Conservation (phyloP, 2,113 vertebrate genomes). For the Coregonus clupeaformis region DNA sequence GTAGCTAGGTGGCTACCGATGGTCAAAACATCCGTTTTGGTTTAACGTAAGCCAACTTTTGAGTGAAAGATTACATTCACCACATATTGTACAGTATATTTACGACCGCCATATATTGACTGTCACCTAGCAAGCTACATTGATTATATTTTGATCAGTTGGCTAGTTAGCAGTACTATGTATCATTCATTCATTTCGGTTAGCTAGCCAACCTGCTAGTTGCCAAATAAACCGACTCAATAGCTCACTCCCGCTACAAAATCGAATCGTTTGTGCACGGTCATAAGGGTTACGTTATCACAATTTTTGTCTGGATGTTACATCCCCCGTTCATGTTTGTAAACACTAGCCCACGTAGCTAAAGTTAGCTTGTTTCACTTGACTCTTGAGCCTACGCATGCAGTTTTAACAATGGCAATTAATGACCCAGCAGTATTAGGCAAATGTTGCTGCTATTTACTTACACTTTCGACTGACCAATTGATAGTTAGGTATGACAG, state of each 20-base stretch:
- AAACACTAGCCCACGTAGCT: constrained; percentile 38
- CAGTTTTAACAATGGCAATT: constrained; percentile 35
- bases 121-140: too few species aligned
- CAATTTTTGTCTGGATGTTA: neutral
- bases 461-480: too few species aligned
- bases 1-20: too few species aligned
- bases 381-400: constrained; percentile 9
- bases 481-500: too few species aligned
- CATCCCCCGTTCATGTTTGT: constrained; percentile 23
- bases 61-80: too few species aligned
- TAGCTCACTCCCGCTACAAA: neutral
- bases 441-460: neutral
- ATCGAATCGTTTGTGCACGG: neutral
- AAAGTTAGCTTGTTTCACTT: neutral
- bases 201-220: neutral
- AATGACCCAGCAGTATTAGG: constrained; percentile 9
- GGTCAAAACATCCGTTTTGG: too few species aligned
- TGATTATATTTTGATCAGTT: neutral
- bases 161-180: neutral
- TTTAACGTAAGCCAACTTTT: too few species aligned
- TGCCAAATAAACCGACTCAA: neutral
- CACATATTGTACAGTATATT: neutral
- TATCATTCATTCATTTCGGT: neutral
- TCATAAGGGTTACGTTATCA: neutral
- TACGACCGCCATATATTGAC: too few species aligned